phyloP scores from a whole-genome alignment of 2,888 invertebrate species.

The Agonopterix heracliana region DNA sequence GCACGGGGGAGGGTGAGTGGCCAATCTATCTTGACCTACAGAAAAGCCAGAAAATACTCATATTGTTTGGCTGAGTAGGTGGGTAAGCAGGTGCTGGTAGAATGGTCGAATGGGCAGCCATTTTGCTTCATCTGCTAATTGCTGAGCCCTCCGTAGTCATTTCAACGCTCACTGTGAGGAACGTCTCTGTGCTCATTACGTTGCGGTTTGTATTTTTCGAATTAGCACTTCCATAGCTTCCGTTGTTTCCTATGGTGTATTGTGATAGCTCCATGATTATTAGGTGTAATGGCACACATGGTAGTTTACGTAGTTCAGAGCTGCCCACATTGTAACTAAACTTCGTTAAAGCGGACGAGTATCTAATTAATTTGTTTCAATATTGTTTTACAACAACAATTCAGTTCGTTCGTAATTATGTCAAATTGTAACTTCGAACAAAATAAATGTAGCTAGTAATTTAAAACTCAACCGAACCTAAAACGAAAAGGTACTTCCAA shows the following conservation, averaged over 20 bases:
- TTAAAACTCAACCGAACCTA: no score
- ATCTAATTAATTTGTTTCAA: slow-evolving; percentile 1
- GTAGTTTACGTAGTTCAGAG: slow-evolving; percentile 8
- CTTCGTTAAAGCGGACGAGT: background rate
- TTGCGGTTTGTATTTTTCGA: slow-evolving; percentile 71
- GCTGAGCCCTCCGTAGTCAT: slow-evolving; percentile 57
- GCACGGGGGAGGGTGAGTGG: slow-evolving; percentile 45
- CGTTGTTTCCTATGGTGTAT: slow-evolving; percentile 51
- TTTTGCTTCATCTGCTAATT: slow-evolving; percentile 69
- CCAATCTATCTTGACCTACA: slow-evolving; percentile 28
- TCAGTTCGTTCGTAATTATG: background rate
- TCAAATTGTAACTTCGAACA: background rate
- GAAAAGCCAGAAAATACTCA: background rate
- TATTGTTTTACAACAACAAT: slow-evolving; percentile 1
- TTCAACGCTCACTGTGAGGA: slow-evolving; percentile 55
- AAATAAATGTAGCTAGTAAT: no score
- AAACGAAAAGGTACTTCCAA: no score
- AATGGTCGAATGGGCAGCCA: slow-evolving; percentile 53
- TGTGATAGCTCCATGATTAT: slow-evolving; percentile 47
- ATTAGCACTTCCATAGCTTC: slow-evolving; percentile 70
- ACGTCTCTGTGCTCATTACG: slow-evolving; percentile 61
- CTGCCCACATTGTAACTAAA: background rate
- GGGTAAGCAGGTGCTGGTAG: slow-evolving; percentile 14
- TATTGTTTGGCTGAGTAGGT: no score
- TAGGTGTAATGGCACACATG: slow-evolving; percentile 26